Percentiles rank a stretch among this genome's conserved stretches.
Evolutionary conservation across 2,888 invertebrate species (phyloP).

Genomic region (Choreutis nemorana): DNA sequence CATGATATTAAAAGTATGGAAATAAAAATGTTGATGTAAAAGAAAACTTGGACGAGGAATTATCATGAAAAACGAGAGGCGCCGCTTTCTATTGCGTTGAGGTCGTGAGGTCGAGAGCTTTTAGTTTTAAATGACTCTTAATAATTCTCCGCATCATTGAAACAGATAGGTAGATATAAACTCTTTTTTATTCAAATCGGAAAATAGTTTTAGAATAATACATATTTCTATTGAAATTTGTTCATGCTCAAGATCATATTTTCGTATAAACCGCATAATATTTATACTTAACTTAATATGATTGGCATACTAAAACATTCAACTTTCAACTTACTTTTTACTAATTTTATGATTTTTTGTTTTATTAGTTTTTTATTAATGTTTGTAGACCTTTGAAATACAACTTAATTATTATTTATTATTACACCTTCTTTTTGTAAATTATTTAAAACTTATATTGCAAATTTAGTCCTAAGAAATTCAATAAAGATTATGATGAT

Average conservation of each 20-base stretch:
- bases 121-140: too few species aligned
- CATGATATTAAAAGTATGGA: slow-evolving; percentile 49
- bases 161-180: too few species aligned
- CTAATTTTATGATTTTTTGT: too few species aligned
- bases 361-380: too few species aligned
- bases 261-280: background rate
- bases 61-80: slow-evolving; percentile 43
- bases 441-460: too few species aligned
- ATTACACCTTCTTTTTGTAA: too few species aligned
- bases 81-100: slow-evolving; percentile 2
- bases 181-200: slow-evolving; percentile 1
- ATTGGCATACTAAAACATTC: slow-evolving; percentile 30
- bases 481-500: too few species aligned
- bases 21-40: slow-evolving; percentile 40
- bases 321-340: too few species aligned
- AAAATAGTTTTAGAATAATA: background rate
- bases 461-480: too few species aligned
- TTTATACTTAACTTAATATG: background rate
- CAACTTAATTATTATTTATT: too few species aligned
- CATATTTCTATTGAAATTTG: background rate
- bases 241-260: background rate
- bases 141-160: too few species aligned
- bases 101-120: slow-evolving; percentile 4
- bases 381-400: too few species aligned
- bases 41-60: slow-evolving; percentile 36